Evolutionary conservation across 1,140 invertebrate genomes (phyloP), one percentile per base, ranked within the genome.

Genomic region (Lasioglossum baleicum): DNA sequence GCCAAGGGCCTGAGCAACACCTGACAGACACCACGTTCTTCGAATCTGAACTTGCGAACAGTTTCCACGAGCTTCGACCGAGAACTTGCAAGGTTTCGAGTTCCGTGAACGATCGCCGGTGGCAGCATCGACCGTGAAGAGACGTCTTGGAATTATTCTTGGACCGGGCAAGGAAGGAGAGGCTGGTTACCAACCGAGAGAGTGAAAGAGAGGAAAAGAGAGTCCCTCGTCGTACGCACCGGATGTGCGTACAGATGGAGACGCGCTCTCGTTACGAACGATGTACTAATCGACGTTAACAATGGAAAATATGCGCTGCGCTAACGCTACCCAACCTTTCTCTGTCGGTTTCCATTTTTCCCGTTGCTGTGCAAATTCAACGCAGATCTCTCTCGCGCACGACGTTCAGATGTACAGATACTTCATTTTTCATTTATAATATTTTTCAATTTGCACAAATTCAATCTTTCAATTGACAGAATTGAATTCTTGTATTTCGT

Each of bases 131-230:
- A 70, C 58, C 61, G 22, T 53, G 58, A 67, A 51, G 53, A 0
- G 35, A 2, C 22, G 22, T 0, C 6, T 4, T 42, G 22, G 64
- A 73, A 83, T 83, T 80, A 86, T 83, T 85, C 72, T 80, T 72
- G 44, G 51, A 66, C 40, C 58, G 15, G 53, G 63, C 63, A n/a
- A 44, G 42, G 31, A 13, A 65, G 31, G 26, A 75, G 13, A 13
- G 71, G n/a, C 48, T n/a, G 60, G 44, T 86, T 86, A 86, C 84
- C 84, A 80, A 85, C 76, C 42, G 84, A 85, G 81, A 76, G 51
- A 53, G 51, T 1, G 13, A 17, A 2, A 17, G 20, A 61, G 40
- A 69, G 1, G 2, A 7, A 1, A 48, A 17, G 22, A 44, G 42
- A 44, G 56, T 6, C 17, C 7, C 0, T 44, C 42, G 42, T 44